Evolutionary conservation across 2,797 vertebrate species (phyloP), one percentile per base, ranked within the genome.

Genomic region (Cryptoblepharus egeriae): DNA sequence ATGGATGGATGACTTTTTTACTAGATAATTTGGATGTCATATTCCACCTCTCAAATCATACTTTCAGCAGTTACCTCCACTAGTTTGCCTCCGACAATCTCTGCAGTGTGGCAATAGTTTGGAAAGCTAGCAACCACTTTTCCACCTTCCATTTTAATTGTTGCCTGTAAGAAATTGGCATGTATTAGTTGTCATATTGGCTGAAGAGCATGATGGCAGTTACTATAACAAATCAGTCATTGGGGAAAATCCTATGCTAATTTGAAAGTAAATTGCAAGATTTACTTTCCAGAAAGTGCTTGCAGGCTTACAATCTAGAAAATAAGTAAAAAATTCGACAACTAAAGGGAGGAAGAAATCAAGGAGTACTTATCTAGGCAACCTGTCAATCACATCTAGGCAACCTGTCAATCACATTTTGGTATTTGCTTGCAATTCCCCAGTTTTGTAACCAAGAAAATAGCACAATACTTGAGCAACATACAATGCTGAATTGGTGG

Each of bases 21-120:
- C 35, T 68, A 18, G n/a, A 10, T 20, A 30, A n/a, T 42, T 75
- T 75, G 26, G 52, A 70, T 63, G 30, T 37, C 7, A 35, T 11
- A 7, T 45, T 73, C 4, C 3, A 64, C 35, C n/a, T 18, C 32
- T 18, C 8, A 42, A 80, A 57, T 15, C 11, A 57, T 9, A 30
- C 45, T 76, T 79, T 32, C 3, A 37, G 18, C 58, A 87, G 96
- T 96, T 83, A 98, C 98, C 97, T 99, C 98, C 0, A 99, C 81
- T 58, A 99, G 96, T 80, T 98, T 99, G 78, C 95, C 97, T 12
- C 96, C 97, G 22, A 78, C 90, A 79, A 98, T 95, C 96, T 99
- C 98, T 28, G 96, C 92, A 81, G 95, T 96, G 82, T 98, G 97
- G 75, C 76, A 91, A 91, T 98, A 99, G 92, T 98, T 98, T 85